Evolutionary conservation across 2,113 vertebrate species (phyloP).

Genomic region (Lycaon pictus): DNA sequence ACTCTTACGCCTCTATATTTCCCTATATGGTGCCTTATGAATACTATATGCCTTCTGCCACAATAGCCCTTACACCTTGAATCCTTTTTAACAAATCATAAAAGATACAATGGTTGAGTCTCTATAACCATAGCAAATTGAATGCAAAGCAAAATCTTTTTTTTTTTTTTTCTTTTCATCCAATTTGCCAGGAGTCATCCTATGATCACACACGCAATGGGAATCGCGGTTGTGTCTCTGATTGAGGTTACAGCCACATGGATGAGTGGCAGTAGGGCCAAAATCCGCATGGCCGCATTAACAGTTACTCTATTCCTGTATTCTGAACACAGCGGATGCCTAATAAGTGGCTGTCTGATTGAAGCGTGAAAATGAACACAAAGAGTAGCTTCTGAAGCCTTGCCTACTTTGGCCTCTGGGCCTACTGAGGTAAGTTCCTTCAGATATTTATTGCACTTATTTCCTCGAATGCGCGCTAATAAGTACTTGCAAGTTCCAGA

Average conservation of each 20-base stretch:
- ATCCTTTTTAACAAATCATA: conserved; percentile 80
- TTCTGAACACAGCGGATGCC: conserved; percentile 61
- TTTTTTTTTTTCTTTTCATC: conserved; percentile 3
- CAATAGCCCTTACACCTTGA: conserved; percentile 63
- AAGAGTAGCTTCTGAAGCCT: conserved; percentile 31
- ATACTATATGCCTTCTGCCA: conserved; percentile 65
- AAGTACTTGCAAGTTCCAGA: background rate
- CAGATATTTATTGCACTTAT: conserved; percentile 11
- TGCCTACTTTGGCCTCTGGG: background rate
- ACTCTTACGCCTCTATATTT: conserved; percentile 62
- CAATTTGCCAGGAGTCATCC: conserved; percentile 69
- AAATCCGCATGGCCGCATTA: conserved; percentile 36
- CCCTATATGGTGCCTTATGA: conserved; percentile 75
- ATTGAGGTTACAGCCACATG: conserved; percentile 47
- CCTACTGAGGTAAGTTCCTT: conserved; percentile 60
- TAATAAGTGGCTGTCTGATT: conserved; percentile 44
- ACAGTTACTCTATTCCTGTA: conserved; percentile 22
- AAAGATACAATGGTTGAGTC: conserved; percentile 72
- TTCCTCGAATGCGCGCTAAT: background rate
- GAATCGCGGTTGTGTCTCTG: conserved; percentile 47
- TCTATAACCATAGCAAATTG: conserved; percentile 73
- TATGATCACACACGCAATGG: conserved; percentile 62
- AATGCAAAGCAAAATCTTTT: conserved; percentile 59
- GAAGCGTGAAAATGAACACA: conserved; percentile 40
- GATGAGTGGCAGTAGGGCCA: conserved; percentile 45